Base-by-base conservation (phyloP, 2,113 vertebrate species). In the Planiliza haematocheilus region DNA sequence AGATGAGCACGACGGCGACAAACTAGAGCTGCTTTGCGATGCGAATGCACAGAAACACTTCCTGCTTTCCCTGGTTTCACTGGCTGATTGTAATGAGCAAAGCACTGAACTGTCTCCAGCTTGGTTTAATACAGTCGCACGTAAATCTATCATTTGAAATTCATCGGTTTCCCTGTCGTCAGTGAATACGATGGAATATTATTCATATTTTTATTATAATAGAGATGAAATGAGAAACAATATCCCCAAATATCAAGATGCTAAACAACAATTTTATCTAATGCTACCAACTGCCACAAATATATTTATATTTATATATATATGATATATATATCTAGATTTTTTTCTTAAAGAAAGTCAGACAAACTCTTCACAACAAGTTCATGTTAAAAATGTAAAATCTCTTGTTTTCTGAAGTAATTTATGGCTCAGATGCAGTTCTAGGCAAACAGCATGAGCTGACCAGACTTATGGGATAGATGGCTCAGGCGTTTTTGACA, bases 351-450 rank as follows among this genome's bases (percentile, higher is more conserved):
- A 89, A 87, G 67, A 86, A 94, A 93, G 75, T 80, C 87, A 90
- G 85, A 92, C 82, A 86, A 88, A 86, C 76, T 89, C 81, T 86
- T 81, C 83, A 89, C 89, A 88, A 86, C 81, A 87, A 74, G 37
- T 83, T 80, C 16, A 82, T 89, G 83, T 83, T 63, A 87, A 89
- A 90, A 86, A 82, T 58, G 1, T 5, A 79, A 59, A 20, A 74
- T 75, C 3, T 74, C 24, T 84, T 65, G 76, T 87, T 82, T 84
- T 86, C 59, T 86, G 74, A 88, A 89, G 75, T 84, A 92, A 91
- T 73, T 80, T 89, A 93, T 93, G 93, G 93, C 93, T 94, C 93
- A 93, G 91, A 91, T 88, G 90, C 92, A 94, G 91, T 88, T 91
- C 84, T 80, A 91, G 91, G 91, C 77, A 88, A 84, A 82, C 64